Conservation (phyloP, 2,797 vertebrate genomes). For the Xenentodon cancila region DNA sequence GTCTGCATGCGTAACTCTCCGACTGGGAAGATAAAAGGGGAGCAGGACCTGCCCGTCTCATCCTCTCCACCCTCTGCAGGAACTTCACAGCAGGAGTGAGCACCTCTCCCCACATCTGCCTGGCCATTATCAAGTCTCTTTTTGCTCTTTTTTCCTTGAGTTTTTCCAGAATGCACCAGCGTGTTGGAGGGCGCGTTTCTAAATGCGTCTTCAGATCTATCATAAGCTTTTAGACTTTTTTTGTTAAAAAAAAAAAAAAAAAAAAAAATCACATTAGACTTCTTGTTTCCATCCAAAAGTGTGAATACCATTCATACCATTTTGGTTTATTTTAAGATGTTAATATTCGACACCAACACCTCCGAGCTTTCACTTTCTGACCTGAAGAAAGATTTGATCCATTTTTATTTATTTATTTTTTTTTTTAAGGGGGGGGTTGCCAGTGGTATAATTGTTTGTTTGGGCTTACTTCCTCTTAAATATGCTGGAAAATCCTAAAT, state of each 20-base stretch:
- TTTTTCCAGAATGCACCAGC: conserved; percentile 10
- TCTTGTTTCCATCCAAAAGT: not conserved
- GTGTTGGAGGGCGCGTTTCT: conserved; percentile 5
- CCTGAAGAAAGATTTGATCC: no score
- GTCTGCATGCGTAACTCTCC: conserved; percentile 47
- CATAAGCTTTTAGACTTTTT: not conserved
- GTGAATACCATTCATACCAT: not conserved
- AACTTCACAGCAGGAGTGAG: conserved; percentile 44
- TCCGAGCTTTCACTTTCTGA: no score
- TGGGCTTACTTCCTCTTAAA: conserved; percentile 27
- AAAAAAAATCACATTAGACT: no score
- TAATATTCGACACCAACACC: no score
- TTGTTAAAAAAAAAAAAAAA: no score
- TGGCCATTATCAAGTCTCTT: conserved; percentile 11
- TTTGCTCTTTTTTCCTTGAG: conserved; percentile 8
- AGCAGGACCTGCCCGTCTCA: conserved; percentile 34
- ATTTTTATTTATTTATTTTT: no score
- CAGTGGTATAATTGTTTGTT: conserved; percentile 18
- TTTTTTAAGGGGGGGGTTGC: not conserved
- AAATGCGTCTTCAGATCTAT: not conserved
- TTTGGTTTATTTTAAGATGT: no score
- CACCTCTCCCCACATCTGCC: conserved; percentile 14
- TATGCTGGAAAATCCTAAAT: conserved; percentile 31
- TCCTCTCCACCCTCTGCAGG: conserved; percentile 37
- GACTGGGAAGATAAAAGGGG: conserved; percentile 62